Base-by-base conservation (phyloP, 1,140 invertebrate genomes). In the Mycetomoellerius zeteki region DNA sequence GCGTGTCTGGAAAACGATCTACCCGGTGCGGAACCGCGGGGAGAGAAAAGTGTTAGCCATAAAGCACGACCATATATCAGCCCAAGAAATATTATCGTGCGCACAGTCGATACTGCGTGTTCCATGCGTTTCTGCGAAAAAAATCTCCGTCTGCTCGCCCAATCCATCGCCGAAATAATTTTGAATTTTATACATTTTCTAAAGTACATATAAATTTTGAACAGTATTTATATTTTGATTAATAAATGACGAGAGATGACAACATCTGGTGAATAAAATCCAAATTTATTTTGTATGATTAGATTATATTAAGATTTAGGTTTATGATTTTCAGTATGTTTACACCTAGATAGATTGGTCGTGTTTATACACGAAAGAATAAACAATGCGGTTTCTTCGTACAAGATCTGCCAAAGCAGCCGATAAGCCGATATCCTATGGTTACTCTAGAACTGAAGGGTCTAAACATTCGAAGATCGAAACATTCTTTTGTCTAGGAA, bases 1-100 rank as follows among this genome's bases (percentile, higher is more conserved):
- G 65, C 85, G 64, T 64, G 78, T 62, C 89, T 91, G 73, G 90
- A 91, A 91, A 91, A 89, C 87, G 90, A 91, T 91, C 90, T 62
- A 82, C 80, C 88, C 76, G 77, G 64, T 21, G 50, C 81, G 85
- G 89, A 87, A 87, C 76, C 89, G 89, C 86, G 56, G 81, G 72
- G 77, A 90, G 73, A 87, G 86, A 88, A 90, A 88, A 90, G 76
- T 50, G 89, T 90, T 88, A 82, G 81, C 86, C 76, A 90, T 90
- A 90, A 90, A 90, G 87, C 80, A 81, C 43, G 86, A 33, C 76
- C 64, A 86, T 86, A 86, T 86, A 86, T 86, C 85, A 82, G 54
- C 64, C 50, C 47, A 58, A 80, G 64, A 90, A 82, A 87, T 85
- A 90, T 90, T 60, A 82, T 58, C 16, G 43, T 19, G 24, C 50